A percentile compares a stretch with the other conserved stretches of the same genome.
These are phyloP conservation scores for Tragopan temminckii DNA, from an alignment of 2,797 vertebrate species.

Conservation along the genomic window DNA sequence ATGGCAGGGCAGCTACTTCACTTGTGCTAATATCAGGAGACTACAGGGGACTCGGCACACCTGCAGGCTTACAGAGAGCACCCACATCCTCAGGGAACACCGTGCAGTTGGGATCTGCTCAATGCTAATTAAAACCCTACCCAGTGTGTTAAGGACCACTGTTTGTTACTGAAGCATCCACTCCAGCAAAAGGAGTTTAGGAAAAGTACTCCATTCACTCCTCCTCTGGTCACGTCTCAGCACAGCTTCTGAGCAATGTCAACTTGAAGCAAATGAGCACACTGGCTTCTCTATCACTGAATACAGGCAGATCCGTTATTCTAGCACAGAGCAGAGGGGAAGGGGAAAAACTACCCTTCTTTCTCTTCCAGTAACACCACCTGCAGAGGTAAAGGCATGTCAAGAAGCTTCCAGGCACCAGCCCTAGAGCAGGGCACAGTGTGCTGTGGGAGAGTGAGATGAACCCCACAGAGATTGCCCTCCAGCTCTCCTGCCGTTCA, in stretches of 20 bases:
- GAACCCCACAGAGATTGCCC: not conserved
- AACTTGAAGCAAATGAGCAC: accelerated
- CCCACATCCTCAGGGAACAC: not conserved
- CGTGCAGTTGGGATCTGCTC: not conserved
- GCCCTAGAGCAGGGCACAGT: not conserved
- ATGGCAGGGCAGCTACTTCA: not conserved
- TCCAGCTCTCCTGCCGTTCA: not conserved
- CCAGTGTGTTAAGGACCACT: not conserved
- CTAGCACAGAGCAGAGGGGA: not conserved
- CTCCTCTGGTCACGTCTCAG: not conserved
- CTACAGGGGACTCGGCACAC: not conserved
- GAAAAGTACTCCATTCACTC: not conserved
- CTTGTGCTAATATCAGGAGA: not conserved
- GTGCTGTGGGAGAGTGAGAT: not conserved
- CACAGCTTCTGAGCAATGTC: not conserved
- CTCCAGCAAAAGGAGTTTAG: not conserved
- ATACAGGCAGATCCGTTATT: accelerated
- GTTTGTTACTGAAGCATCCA: not conserved
- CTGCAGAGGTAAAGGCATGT: not conserved
- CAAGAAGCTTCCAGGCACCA: not conserved
- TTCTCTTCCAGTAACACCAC: not conserved
- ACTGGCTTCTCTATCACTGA: not conserved
- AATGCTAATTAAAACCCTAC: constrained; percentile 7
- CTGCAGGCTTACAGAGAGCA: accelerated
- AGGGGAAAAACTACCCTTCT: not conserved